phyloP scores from a whole-genome alignment of 2,888 invertebrate genomes.

The Tyria jacobaeae region DNA sequence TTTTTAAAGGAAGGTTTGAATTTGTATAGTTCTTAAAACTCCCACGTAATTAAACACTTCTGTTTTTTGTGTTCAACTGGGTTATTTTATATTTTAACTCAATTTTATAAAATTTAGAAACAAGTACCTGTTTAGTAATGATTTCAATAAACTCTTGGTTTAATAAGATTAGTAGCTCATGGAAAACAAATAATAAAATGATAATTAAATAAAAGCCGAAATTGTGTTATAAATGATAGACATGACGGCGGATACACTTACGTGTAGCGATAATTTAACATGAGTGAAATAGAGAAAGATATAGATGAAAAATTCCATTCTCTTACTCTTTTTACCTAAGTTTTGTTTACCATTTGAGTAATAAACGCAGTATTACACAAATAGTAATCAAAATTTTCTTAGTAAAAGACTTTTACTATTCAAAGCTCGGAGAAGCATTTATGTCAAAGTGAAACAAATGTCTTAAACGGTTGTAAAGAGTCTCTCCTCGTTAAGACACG shows the following conservation, averaged over 20 bases:
- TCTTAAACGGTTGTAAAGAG: no score
- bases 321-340: no score
- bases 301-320: no score
- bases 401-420: background rate
- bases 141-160: no score
- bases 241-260: no score
- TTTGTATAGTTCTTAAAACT: conserved; percentile 38
- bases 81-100: conserved; percentile 2
- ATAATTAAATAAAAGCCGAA: background rate
- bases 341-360: no score
- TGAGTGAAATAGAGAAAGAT: background rate
- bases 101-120: no score
- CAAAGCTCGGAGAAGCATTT: background rate
- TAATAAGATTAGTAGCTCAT: background rate
- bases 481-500: no score
- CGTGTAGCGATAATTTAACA: background rate
- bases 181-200: background rate
- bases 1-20: conserved; percentile 39
- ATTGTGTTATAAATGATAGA: no score
- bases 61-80: conserved; percentile 9
- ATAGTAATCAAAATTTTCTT: background rate
- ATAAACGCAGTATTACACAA: no score
- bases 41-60: conserved; percentile 35
- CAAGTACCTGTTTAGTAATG: no score
- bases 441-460: no score